Evolutionary conservation across 2,113 vertebrate species (phyloP), one percentile per base, ranked within the genome.

Genomic region (Oncorhynchus gorbuscha): DNA sequence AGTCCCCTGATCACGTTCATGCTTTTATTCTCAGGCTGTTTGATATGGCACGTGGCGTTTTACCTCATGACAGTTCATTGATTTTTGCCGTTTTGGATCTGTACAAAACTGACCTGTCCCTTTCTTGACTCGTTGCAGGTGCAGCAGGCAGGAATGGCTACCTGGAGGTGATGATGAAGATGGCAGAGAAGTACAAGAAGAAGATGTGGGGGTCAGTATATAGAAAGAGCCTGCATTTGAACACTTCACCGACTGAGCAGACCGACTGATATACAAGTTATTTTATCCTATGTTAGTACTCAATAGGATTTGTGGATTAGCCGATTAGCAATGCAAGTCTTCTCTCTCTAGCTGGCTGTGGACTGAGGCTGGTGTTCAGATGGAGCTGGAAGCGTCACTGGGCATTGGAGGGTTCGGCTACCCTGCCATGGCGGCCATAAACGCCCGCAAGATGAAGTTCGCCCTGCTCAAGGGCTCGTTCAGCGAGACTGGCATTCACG

Each of bases 151-250:
- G 98, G 86, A 99, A 96, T 76, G 86, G 94, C 74, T 99, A 99
- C 71, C 83, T 99, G 83, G 95, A 97, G 16, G 95, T 98, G 80
- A 95, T 99, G 94, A 85, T 92, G 61, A 97, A 95, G 82, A 92
- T 99, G 95, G 95, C 97, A 69, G 96, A 98, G 69, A 99, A 98
- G 83, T 98, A 99, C 89, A 99, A 99, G 89, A 99, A 99, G 94
- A 99, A 98, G 90, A 96, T 95, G 94, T 99, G 98, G 98, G 97
- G 98, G 98, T 99, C 84, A 95, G 96, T 88, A 69, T 16, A 28
- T 18, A 55, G 13, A 16, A 55, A 55, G 4, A 45, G 39, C 9
- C 39, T 8, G 39, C 39, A 45, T 18, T 55, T 55, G 16, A 18
- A 18, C 51, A 18, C 16, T 18, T 55, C 14, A 14, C 39, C 39